Percentiles rank a stretch among this genome's conserved stretches.
Conservation (phyloP, 2,888 invertebrate genomes). For the Oscheius myriophilus region DNA sequence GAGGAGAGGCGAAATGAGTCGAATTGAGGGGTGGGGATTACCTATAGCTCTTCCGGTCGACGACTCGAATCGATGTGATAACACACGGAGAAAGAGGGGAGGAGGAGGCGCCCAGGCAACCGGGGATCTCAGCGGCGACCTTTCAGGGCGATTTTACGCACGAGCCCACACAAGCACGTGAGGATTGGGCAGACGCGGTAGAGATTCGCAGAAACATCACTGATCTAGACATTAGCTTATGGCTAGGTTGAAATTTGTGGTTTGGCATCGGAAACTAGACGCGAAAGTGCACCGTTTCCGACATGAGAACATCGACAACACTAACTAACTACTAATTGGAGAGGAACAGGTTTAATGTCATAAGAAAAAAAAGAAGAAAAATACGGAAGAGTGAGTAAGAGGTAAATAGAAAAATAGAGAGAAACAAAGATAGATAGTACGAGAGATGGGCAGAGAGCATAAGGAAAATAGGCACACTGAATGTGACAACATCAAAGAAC, state of each 20-base stretch:
- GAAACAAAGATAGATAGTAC: too few relatives aligned
- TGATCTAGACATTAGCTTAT: background rate
- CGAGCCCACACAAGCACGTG: background rate
- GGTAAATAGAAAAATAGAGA: too few relatives aligned
- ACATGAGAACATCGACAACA: too few relatives aligned
- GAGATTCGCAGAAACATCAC: background rate
- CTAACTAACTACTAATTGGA: too few relatives aligned
- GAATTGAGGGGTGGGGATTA: background rate
- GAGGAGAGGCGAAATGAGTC: background rate
- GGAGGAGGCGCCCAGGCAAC: background rate
- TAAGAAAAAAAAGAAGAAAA: too few relatives aligned
- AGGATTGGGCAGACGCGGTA: background rate
- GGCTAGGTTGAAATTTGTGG: background rate
- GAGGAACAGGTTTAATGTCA: too few relatives aligned
- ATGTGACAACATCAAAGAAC: too few relatives aligned
- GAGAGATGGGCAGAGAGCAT: too few relatives aligned
- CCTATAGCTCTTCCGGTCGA: background rate
- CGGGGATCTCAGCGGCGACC: background rate
- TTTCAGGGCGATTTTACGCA: background rate
- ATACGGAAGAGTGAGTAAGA: too few relatives aligned
- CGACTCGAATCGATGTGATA: background rate
- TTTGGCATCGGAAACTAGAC: too few relatives aligned
- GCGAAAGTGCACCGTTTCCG: too few relatives aligned
- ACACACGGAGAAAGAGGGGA: slow-evolving; percentile 1
- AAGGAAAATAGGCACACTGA: too few relatives aligned